Base-by-base conservation (phyloP, 1,140 invertebrate genomes). In the Cotesia glomerata region DNA sequence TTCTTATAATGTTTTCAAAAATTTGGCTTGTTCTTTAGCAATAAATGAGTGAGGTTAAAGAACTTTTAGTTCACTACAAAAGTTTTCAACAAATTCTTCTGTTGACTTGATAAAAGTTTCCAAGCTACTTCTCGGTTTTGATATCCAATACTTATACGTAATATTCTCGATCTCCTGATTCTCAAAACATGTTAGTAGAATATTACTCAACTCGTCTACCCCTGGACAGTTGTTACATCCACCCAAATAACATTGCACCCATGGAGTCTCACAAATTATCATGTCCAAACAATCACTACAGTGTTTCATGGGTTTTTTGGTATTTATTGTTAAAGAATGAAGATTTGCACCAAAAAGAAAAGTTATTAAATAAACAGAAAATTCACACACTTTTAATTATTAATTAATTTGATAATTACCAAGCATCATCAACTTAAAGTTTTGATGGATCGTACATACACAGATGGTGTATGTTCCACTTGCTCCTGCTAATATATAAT, bases 401-500 rank as follows among this genome's bases (percentile, higher is more conserved):
- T 58, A 58, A 36, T 59, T 58, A 18, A 34, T 56, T 56, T 72
- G 16, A 35, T 66, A 56, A 64, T 67, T 66, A 69, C 56, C 71
- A 45, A 56, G 34, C 49, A 78, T 74, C 75, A 78, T 77, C 26
- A n/a, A n/a, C n/a, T n/a, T n/a, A n/a, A n/a, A 79, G 58, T 81
- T 81, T 65, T 79, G 75, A 71, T 79, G 77, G 35, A 70, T 64
- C 7, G 61, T 36, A 69, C 78, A 81, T 13, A 80, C 74, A 63
- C 77, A 80, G 49, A 76, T 73, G 18, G 74, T 72, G 67, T 81
- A 71, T 16, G 75, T 77, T 3, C 77, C 75, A 64, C 54, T 64
- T 8, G 67, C 45, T 45, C 75, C 75, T 51, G 75, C 77, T 34
- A 75, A 59, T 52, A 78, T 66, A 71, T 74, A 78, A 49, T 76